Evolutionary conservation across 2,797 vertebrate species (phyloP).

Genomic region (Bradypodion pumilum): DNA sequence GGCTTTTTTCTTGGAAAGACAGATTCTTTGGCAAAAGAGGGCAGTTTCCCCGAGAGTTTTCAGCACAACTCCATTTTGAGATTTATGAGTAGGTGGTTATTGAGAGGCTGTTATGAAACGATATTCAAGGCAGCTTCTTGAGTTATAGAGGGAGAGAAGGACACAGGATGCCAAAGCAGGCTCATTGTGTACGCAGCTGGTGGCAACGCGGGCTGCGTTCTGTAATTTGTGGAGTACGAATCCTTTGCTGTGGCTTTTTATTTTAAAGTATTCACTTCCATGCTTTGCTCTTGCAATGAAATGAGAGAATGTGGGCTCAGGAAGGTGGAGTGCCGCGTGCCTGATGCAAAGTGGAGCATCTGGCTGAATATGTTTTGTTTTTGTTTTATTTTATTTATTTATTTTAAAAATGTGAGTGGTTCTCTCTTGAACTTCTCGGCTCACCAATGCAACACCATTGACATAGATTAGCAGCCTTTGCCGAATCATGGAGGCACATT

Average conservation of each 20-base stretch:
- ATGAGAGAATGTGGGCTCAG: slow-evolving; percentile 14
- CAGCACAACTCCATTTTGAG: slow-evolving; percentile 57
- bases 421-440: neutral
- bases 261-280: neutral
- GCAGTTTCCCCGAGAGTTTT: slow-evolving; percentile 72
- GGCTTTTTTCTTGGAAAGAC: slow-evolving; percentile 66
- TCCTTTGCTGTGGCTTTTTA: neutral
- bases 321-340: slow-evolving; percentile 31
- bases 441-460: slow-evolving; percentile 1
- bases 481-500: slow-evolving; percentile 44
- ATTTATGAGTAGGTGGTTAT: slow-evolving; percentile 79
- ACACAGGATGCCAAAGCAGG: slow-evolving; percentile 58
- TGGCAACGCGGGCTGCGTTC: slow-evolving; percentile 25
- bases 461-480: slow-evolving; percentile 30
- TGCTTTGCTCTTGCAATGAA: slow-evolving; percentile 34
- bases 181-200: slow-evolving; percentile 55
- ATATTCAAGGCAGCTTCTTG: slow-evolving; percentile 65
- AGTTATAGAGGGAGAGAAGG: slow-evolving; percentile 64
- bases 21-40: slow-evolving; percentile 59
- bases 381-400: slow-evolving; percentile 44
- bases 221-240: slow-evolving; percentile 17
- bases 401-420: slow-evolving; percentile 7
- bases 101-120: slow-evolving; percentile 73
- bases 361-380: slow-evolving; percentile 46
- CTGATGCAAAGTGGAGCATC: slow-evolving; percentile 37